Base-by-base conservation (phyloP, 2,797 vertebrate genomes). In the Cyprinella venusta region DNA sequence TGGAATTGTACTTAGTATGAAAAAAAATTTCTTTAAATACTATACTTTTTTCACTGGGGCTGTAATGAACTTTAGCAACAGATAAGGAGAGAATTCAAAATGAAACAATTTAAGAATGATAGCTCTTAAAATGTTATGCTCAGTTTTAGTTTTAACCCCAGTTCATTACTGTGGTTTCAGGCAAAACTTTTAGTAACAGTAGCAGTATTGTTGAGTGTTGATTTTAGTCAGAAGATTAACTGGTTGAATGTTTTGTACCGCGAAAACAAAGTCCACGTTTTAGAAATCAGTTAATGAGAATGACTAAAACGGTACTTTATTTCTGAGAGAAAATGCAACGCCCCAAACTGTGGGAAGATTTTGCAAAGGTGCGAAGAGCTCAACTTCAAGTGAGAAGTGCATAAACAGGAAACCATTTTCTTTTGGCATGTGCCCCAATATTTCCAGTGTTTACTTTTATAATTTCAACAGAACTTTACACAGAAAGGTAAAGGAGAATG, bases 351-450 rank as follows among this genome's bases (percentile, higher is more conserved):
- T 79, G 76, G 61, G 59, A 79, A 67, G 61, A n/a, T 65, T 79
- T 65, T 65, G 76, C 76, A 79, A 56, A 80, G 78, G 78, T 80
- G 65, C 50, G 78, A 80, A 80, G 33, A 80, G 48, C 78, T 80
- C 48, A 69, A 1, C 36, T 69, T 80, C 36, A 56, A 56, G 40
- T 21, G 15, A 68, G 65, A 69, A 48, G n/a, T 19, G n/a, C 64
- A 80, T n/a, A 69, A 80, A 80, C 64, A 80, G 78, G 64, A 80
- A 80, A 80, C 64, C 33, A 38, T 68, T 69, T 80, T 69, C 10
- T 21, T 38, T 30, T 69, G 64, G 6, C 45, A 9, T 8, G 33
- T 5, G 7, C 26, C 76, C 24, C 50, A 69, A 80, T 69, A 56
- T 56, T 56, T 54, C 16, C 59, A 61, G 30, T 1, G 6, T 4